These are phyloP conservation scores for Trypoxylon attenuatum DNA, from an alignment of 2,888 invertebrate species.

Conservation along the genomic window DNA sequence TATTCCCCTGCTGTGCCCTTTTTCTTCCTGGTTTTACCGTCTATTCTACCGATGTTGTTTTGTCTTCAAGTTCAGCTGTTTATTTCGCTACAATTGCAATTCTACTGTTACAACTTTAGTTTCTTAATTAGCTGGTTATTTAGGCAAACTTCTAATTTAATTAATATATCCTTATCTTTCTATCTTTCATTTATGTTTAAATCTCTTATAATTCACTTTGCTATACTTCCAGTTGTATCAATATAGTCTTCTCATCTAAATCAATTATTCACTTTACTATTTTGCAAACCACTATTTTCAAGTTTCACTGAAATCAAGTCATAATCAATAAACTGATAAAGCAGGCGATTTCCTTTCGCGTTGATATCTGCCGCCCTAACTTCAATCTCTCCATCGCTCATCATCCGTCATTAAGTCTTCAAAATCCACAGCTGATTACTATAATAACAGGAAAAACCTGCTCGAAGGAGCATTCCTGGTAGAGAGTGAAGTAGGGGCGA, in stretches of 20 bases:
- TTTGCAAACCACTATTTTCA: too few species aligned
- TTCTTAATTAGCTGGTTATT: background rate
- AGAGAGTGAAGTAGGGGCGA: background rate
- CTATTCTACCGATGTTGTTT: background rate
- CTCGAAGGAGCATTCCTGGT: conserved; percentile 36
- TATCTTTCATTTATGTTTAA: too few species aligned
- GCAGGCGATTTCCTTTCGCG: too few species aligned
- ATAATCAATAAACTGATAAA: too few species aligned
- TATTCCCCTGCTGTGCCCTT: background rate
- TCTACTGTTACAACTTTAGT: background rate
- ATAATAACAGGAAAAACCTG: conserved; percentile 35
- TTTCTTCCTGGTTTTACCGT: background rate
- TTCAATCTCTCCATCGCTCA: too few species aligned
- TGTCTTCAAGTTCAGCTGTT: background rate
- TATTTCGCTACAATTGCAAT: conserved; percentile 2
- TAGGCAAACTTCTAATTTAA: background rate
- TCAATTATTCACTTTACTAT: too few species aligned
- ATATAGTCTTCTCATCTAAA: too few species aligned
- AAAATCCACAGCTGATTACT: background rate
- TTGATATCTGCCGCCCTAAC: too few species aligned
- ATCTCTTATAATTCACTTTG: too few species aligned
- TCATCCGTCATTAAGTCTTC: background rate
- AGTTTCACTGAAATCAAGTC: too few species aligned
- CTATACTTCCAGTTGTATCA: too few species aligned
- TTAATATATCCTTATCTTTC: too few species aligned